These are phyloP conservation scores for Lochmaea crataegi DNA, from an alignment of 2,888 invertebrate genomes.

Conservation along the genomic window DNA sequence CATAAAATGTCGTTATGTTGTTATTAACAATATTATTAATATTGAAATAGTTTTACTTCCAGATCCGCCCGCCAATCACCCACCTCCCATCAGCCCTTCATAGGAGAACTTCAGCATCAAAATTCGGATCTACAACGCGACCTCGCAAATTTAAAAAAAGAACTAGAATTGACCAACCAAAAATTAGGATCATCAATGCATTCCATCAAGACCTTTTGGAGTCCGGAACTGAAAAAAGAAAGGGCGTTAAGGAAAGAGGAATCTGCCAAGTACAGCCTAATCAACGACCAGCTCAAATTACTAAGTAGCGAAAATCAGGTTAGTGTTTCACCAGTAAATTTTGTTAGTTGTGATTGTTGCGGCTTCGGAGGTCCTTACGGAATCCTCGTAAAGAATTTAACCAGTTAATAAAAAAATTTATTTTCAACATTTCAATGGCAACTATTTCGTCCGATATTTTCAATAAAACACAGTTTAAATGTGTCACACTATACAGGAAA, in stretches of 20 bases:
- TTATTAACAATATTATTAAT: background rate
- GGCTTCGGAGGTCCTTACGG: background rate
- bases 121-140: slow-evolving; percentile 96
- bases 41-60: slow-evolving; percentile 30
- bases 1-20: too few species aligned
- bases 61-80: slow-evolving; percentile 78
- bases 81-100: slow-evolving; percentile 73
- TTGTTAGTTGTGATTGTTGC: background rate
- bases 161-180: slow-evolving; percentile 95
- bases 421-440: too few species aligned
- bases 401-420: background rate
- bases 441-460: too few species aligned
- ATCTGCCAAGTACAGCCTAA: slow-evolving; percentile 94
- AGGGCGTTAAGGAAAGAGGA: slow-evolving; percentile 96
- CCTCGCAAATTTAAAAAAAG: slow-evolving; percentile 90
- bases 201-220: slow-evolving; percentile 99
- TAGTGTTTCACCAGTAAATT: slow-evolving; percentile 43
- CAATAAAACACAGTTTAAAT: too few species aligned
- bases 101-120: slow-evolving; percentile 90
- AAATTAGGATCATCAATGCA: slow-evolving; percentile 99
- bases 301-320: slow-evolving; percentile 98
- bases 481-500: too few species aligned
- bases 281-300: slow-evolving; percentile 95
- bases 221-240: slow-evolving; percentile 99
- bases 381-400: background rate